Base-by-base conservation (phyloP, 2,888 invertebrate species). In the Athalia rosae region DNA sequence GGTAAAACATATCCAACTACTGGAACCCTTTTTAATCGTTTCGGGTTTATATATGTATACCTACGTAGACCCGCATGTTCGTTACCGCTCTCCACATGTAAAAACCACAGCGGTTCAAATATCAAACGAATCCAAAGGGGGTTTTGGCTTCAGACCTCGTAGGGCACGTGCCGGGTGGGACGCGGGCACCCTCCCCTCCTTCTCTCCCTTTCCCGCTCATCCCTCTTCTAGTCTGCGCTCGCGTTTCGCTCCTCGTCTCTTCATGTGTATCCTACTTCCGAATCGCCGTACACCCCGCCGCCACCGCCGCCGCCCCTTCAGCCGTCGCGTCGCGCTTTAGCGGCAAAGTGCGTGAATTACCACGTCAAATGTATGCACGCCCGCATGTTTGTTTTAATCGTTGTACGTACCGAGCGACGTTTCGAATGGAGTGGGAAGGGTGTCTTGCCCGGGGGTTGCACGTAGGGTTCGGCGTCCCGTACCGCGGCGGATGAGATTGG, bases 381-480 rank as follows among this genome's bases (percentile, higher is more conserved):
- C 71, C 71, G 71, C 71, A 71, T 71, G 71, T 71, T 71, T 58
- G 58, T 58, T 71, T 58, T 71, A 71, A 71, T 71, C 71, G 71
- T n/a, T 71, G 56, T 71, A 11, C 53, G 53, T 28, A n/a, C 58
- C 58, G 71, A 71, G 71, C 71, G 56, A 71, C 71, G 50, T 71
- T 71, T 71, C 13, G 9, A 71, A 71, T 58, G 13, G 58, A 58
- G 7, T 47, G 4, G 15, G 62, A 63, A 53, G 69, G 58, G 56
- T 71, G 11, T 8, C 67, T 7, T 58, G 45, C 8, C 48, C 47
- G 13, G 47, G 41, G 67, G 48, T 67, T 11, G n/a, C n/a, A n/a
- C n/a, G 50, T 67, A 6, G n/a, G n/a, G 6, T 45, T 3, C 64
- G 13, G 71, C 13, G 71, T 56, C 1, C 58, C 56, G 66, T 4